Conservation (phyloP, 2,113 vertebrate species). For the Pygoscelis antarcticus region DNA sequence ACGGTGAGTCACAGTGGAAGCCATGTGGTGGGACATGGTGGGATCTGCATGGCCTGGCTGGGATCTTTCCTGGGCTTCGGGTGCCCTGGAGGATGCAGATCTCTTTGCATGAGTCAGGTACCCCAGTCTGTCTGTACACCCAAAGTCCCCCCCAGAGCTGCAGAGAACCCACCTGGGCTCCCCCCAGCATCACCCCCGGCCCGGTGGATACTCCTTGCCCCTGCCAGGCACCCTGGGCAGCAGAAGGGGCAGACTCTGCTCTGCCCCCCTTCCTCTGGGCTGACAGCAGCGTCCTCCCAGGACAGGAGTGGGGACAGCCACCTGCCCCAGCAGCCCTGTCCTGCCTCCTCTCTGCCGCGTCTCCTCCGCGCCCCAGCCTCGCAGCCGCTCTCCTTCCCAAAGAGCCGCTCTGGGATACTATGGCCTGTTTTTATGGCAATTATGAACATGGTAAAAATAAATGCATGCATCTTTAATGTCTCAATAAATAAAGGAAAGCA, state of each 20-base stretch:
- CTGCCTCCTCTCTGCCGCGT: neutral
- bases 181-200: neutral
- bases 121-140: too few species aligned
- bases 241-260: neutral
- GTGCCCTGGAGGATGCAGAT: neutral
- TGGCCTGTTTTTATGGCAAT: constrained; percentile 49
- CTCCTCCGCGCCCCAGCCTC: neutral
- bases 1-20: neutral
- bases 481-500: constrained; percentile 62
- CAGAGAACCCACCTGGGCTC: neutral
- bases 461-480: constrained; percentile 65
- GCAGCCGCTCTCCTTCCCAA: neutral
- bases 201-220: neutral
- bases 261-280: neutral
- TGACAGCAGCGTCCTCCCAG: neutral
- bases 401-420: neutral
- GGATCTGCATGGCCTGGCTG: neutral
- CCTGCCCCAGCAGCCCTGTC: neutral
- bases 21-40: too few species aligned
- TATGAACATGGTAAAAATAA: constrained; percentile 65
- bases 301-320: neutral
- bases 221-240: neutral
- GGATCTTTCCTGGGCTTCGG: neutral
- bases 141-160: neutral
- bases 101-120: neutral